Base-by-base conservation (phyloP, 1,140 invertebrate species). In the Apis cerana region DNA sequence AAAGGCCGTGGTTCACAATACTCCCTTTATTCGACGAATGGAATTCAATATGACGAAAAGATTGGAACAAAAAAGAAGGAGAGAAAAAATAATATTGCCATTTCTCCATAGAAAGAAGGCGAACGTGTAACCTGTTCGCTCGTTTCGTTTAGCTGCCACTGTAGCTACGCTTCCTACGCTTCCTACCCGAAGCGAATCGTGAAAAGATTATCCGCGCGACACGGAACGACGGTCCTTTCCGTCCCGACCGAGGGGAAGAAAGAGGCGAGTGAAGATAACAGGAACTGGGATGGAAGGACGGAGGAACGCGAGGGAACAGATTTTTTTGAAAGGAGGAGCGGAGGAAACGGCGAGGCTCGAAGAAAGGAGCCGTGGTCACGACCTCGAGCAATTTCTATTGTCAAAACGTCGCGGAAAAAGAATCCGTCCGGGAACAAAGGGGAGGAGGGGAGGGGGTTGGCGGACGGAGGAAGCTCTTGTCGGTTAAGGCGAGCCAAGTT, bases 401-500 rank as follows among this genome's bases (percentile, higher is more conserved):
- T 91, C 83, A 80, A 87, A 89, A 89, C 82, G 83, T 88, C 76
- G 79, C 61, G 82, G 71, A 85, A 86, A 87, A 88, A 87, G 81
- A 83, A 83, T 67, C 58, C 23, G 5, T 27, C 56, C 23, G 33
- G n/a, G 61, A 85, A 83, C 54, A 85, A 85, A 85, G 64, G 78
- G 75, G 59, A 3, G 59, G 59, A 48, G 50, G 9, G 48, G 8
- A 23, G 33, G 59, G 10, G 19, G 27, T 59, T 75, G 72, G 84
- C 48, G 19, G 54, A 43, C 33, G 64, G 54, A 67, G 75, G 59
- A 82, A 69, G 75, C n/a, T 85, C 67, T 81, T 75, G 83, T 50
- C 85, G 71, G 80, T 90, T 87, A 78, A 89, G 89, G 86, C 88
- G 74, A 90, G 85, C 86, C 85, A 91, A 91, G 67, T 89, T 91